phyloP scores from a whole-genome alignment of 2,888 invertebrate species.

The Pheosia tremula region DNA sequence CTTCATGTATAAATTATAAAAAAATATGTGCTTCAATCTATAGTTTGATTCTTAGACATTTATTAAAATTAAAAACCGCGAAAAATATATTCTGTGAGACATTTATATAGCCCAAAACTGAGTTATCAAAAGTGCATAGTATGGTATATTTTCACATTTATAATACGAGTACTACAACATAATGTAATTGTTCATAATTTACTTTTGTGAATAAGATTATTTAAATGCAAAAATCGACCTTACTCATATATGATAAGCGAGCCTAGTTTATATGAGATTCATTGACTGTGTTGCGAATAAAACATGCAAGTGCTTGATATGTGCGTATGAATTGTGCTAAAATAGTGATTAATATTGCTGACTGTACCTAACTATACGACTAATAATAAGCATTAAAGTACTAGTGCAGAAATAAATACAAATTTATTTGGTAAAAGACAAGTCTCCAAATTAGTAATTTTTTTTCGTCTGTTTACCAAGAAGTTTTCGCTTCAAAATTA shows the following conservation, averaged over 20 bases:
- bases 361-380: conserved; percentile 22
- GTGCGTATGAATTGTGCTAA: conserved; percentile 47
- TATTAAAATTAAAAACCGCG: too few relatives aligned
- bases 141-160: conserved; percentile 13
- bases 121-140: conserved; percentile 14
- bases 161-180: conserved; percentile 20
- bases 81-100: too few relatives aligned
- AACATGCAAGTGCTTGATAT: conserved; percentile 67
- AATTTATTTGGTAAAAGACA: conserved; percentile 1
- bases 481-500: too few relatives aligned
- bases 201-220: conserved; percentile 2
- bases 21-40: too few relatives aligned
- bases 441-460: too few relatives aligned
- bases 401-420: conserved; percentile 6
- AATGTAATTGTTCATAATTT: not conserved
- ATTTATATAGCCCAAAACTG: conserved; percentile 12
- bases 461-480: too few relatives aligned
- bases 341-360: conserved; percentile 37
- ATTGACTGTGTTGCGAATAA: conserved; percentile 36
- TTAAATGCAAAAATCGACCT: conserved; percentile 10
- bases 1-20: too few relatives aligned
- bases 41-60: too few relatives aligned
- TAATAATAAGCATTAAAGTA: conserved; percentile 15
- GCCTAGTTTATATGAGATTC: conserved; percentile 27
- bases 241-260: not conserved